These are phyloP conservation scores for Conomelus anceps DNA, from an alignment of 2,888 invertebrate genomes.

Conservation along the genomic window DNA sequence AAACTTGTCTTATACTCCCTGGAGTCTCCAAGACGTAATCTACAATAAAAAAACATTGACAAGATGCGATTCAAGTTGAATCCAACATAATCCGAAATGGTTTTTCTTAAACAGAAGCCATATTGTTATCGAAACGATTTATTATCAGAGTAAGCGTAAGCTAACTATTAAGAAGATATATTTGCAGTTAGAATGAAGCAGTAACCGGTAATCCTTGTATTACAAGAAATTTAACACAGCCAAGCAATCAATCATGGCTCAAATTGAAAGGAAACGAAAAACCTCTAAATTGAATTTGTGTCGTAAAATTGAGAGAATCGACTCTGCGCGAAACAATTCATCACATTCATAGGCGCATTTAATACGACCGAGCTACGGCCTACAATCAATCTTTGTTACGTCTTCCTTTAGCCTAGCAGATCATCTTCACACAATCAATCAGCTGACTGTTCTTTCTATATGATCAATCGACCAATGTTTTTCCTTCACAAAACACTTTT, in stretches of 20 bases:
- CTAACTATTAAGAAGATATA: background rate
- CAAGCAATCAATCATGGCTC: background rate
- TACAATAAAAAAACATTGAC: too few species aligned
- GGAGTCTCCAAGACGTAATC: too few species aligned
- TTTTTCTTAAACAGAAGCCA: background rate
- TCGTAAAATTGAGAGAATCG: background rate
- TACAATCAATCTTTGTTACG: background rate
- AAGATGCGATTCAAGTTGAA: background rate
- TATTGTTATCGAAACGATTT: background rate
- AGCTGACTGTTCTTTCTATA: background rate
- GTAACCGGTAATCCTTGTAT: background rate
- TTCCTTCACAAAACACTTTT: background rate
- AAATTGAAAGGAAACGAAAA: background rate
- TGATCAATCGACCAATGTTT: background rate
- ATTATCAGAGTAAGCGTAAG: background rate
- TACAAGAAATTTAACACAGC: background rate
- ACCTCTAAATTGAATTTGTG: background rate
- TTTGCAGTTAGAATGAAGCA: background rate
- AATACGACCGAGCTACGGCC: background rate
- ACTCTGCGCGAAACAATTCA: background rate
- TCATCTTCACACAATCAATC: background rate
- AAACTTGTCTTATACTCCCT: too few species aligned
- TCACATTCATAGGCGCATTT: background rate
- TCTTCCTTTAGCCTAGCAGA: background rate
- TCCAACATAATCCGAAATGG: background rate